These are phyloP conservation scores for Hylia prasina DNA, from an alignment of 2,113 vertebrate species.

Conservation along the genomic window DNA sequence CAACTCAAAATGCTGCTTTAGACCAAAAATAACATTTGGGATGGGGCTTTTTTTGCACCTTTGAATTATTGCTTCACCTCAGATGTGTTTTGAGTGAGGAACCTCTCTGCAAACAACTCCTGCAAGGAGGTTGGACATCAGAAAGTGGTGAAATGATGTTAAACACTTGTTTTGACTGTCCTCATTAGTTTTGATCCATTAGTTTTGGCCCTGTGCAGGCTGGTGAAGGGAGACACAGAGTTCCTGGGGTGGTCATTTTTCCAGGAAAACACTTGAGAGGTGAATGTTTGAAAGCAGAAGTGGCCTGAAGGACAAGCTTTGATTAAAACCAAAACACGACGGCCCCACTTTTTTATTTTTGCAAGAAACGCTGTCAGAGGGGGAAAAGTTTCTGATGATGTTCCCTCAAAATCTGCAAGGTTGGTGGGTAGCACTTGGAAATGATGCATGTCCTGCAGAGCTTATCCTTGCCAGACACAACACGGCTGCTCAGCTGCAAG, in stretches of 20 bases:
- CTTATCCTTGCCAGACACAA: not conserved
- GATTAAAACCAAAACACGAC: not conserved
- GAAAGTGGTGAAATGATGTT: not conserved
- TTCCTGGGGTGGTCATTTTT: not conserved
- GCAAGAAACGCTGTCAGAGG: not conserved
- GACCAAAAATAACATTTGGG: not conserved
- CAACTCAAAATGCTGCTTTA: not conserved
- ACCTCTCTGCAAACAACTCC: not conserved
- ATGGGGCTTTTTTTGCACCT: not conserved
- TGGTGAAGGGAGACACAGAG: not conserved
- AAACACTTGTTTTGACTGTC: not conserved
- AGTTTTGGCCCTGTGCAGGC: not conserved
- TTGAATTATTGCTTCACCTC: not conserved
- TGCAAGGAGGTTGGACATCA: not conserved
- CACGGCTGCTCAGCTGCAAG: not conserved
- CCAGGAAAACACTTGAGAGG: not conserved
- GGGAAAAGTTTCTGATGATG: not conserved
- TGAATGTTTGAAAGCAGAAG: not conserved
- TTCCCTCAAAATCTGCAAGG: not conserved
- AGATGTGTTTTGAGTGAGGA: not conserved
- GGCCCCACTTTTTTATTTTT: not conserved
- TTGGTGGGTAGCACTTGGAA: not conserved
- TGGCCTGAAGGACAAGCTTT: not conserved
- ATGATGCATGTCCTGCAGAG: not conserved
- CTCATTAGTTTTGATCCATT: not conserved